Evolutionary conservation across 2,888 invertebrate species (phyloP), one percentile per base, ranked within the genome.

Genomic region (Xestia c-nigrum): DNA sequence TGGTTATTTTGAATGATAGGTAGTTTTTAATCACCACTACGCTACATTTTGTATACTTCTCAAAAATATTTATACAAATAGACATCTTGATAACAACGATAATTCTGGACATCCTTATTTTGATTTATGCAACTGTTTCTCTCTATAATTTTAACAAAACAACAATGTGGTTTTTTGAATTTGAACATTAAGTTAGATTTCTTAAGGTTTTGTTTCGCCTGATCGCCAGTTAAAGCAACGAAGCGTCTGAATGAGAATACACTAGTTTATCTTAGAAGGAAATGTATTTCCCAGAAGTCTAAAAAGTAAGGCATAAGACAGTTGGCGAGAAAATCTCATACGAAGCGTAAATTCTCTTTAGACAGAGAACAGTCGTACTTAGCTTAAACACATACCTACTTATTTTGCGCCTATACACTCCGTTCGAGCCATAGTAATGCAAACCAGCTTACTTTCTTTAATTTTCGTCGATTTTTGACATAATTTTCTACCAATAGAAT

Each of bases 11-110:
- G 50, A 52, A 57, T 68, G 52, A 57, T 61, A 64, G 40, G 50
- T 79, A 72, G 68, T 78, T 76, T 76, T 83, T 59, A 67, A 19
- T 69, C 55, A 61, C 40, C 21, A 40, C 74, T 88, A 86, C 63
- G 40, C 70, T 86, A 81, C 46, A 73, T 71, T 74, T 80, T 88
- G 87, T 88, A 86, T 71, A 88, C 78, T 67, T 87, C 57, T 88
- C 89, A 83, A 85, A 87, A 88, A 87, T 88, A 87, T 81, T 85
- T 83, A 77, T 77, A 88, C 77, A 86, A 89, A 72, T 82, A 85
- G 76, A 87, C 65, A 85, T 83, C 63, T 84, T 76, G 78, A 40
- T 80, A 87, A 85, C 76, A 87, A 82, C 74, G 77, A 84, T 87
- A 84, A 79, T 85, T 81, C 57, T 84, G 81, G 81, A 83, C 84